These are phyloP conservation scores for Epizoanthus stellaris DNA, from an alignment of 92 coral and sea anemone species.

Conservation along the genomic window DNA sequence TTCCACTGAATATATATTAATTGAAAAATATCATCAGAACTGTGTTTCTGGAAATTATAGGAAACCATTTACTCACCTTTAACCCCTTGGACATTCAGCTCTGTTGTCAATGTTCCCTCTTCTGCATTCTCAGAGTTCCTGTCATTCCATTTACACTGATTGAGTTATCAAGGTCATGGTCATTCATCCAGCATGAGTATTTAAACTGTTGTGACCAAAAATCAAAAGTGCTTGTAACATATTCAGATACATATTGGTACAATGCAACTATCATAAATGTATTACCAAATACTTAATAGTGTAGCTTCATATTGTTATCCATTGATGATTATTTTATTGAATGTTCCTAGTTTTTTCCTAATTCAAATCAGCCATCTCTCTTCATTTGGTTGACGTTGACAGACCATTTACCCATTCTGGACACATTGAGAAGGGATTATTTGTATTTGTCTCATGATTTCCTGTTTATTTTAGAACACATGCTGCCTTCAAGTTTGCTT, in stretches of 20 bases:
- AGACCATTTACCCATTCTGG: neutral
- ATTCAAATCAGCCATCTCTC: too few relatives aligned
- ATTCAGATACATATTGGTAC: too few relatives aligned
- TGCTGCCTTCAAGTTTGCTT: neutral
- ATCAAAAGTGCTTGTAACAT: too few relatives aligned
- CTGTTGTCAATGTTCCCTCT: neutral
- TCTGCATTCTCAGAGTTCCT: neutral
- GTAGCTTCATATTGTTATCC: too few relatives aligned
- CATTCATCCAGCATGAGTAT: neutral
- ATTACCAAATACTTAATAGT: too few relatives aligned
- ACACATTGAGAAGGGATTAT: neutral
- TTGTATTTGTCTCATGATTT: neutral
- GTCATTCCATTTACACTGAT: slow-evolving; percentile 4
- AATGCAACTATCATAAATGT: too few relatives aligned
- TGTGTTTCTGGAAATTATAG: too few relatives aligned
- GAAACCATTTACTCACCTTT: slow-evolving; percentile 10
- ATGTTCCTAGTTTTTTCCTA: too few relatives aligned
- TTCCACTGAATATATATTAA: neutral
- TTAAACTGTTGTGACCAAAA: too few relatives aligned
- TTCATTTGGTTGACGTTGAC: neutral
- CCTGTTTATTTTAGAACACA: slow-evolving; percentile 17
- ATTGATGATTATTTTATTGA: too few relatives aligned
- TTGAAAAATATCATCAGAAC: neutral
- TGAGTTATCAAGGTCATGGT: slow-evolving; percentile 1
- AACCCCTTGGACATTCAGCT: neutral